Percentiles rank a stretch among this genome's conserved stretches.
Evolutionary conservation across 2,797 vertebrate genomes (phyloP).

Genomic region (Lycodopsis pacificus): DNA sequence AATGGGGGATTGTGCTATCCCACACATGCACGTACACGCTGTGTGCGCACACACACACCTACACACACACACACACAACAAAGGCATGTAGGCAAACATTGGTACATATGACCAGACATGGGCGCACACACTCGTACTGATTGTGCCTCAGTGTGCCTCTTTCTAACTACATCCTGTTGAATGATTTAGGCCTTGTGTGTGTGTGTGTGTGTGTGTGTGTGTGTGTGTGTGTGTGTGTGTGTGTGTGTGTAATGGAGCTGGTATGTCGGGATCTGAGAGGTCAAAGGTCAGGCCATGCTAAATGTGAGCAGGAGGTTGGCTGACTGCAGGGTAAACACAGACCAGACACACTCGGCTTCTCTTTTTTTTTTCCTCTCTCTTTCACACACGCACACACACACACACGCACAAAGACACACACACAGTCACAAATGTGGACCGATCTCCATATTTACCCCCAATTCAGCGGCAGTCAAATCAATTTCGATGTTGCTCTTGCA

Average conservation of each 20-base stretch:
- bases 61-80: constrained; percentile 37
- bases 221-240: constrained; percentile 43
- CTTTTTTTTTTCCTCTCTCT: constrained; percentile 25
- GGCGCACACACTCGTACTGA: constrained; percentile 66
- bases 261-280: constrained; percentile 80
- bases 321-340: constrained; percentile 82
- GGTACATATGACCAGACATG: constrained; percentile 79
- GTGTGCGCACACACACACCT: constrained; percentile 31
- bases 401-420: not conserved
- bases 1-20: constrained; percentile 85
- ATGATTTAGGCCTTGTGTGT: constrained; percentile 79
- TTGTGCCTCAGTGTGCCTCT: constrained; percentile 75
- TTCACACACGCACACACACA: constrained; percentile 16
- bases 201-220: constrained; percentile 35
- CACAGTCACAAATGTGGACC: not conserved
- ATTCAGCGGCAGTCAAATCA: constrained; percentile 40
- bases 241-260: constrained; percentile 76
- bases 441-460: constrained; percentile 37
- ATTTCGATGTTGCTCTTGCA: constrained; percentile 12
- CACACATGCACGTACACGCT: constrained; percentile 12
- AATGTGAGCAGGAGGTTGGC: constrained; percentile 83
- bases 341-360: constrained; percentile 73
- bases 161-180: constrained; percentile 84
- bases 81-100: constrained; percentile 71
- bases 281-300: constrained; percentile 81